phyloP scores from a whole-genome alignment of 2,113 vertebrate species.

The Sinocyclocheilus grahami region DNA sequence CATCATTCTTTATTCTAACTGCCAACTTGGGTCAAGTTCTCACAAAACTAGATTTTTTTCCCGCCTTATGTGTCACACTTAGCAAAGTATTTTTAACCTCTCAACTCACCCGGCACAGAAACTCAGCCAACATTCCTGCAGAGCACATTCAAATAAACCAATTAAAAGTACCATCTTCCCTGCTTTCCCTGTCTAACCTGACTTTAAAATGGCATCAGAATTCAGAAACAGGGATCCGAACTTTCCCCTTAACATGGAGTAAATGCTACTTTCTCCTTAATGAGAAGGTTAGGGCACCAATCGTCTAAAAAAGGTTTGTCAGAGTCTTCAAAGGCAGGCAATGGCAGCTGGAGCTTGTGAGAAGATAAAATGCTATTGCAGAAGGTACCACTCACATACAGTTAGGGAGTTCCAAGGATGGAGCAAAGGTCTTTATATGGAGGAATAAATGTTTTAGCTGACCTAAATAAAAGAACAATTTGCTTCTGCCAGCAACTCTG shows the following conservation, averaged over 20 bases:
- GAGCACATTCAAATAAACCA: slow-evolving; percentile 59
- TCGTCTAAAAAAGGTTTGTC: neutral
- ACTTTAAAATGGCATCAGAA: slow-evolving; percentile 35
- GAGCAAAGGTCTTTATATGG: neutral
- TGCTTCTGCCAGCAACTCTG: neutral
- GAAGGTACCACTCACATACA: slow-evolving; percentile 23
- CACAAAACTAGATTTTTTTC: neutral
- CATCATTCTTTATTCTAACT: slow-evolving; percentile 4
- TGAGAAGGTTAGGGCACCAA: slow-evolving; percentile 43
- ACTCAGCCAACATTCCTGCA: slow-evolving; percentile 26
- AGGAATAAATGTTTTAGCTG: slow-evolving; percentile 33
- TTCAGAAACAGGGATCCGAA: slow-evolving; percentile 3
- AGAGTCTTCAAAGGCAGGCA: slow-evolving; percentile 36
- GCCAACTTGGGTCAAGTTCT: slow-evolving; percentile 17
- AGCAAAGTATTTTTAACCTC: slow-evolving; percentile 32
- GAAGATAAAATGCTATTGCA: slow-evolving; percentile 46
- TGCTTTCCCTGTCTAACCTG: slow-evolving; percentile 2
- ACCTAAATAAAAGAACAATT: slow-evolving; percentile 22
- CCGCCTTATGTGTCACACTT: slow-evolving; percentile 13
- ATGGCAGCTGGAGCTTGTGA: slow-evolving; percentile 32
- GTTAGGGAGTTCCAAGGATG: slow-evolving; percentile 28
- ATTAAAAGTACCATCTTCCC: slow-evolving; percentile 35
- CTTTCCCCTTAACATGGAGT: slow-evolving; percentile 34
- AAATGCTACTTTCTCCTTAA: slow-evolving; percentile 42
- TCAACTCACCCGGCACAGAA: slow-evolving; percentile 24